phyloP scores from a whole-genome alignment of 2,888 invertebrate species.

The Pinctada fucata region DNA sequence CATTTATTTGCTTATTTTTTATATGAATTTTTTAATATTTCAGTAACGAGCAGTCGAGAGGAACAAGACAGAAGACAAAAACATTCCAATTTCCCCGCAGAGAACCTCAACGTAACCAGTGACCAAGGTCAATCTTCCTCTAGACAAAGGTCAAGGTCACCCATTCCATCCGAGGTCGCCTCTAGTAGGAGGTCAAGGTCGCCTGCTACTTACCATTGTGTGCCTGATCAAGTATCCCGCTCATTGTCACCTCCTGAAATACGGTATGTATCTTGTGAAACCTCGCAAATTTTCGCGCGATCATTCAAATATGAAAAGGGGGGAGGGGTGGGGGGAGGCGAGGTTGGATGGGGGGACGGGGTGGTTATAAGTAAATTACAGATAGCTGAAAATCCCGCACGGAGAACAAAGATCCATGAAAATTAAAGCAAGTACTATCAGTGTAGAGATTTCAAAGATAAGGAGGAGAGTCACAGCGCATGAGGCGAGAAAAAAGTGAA shows the following conservation, averaged over 20 bases:
- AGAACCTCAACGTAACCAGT: constrained; percentile 67
- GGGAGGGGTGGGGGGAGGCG: no score
- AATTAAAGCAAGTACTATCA: no score
- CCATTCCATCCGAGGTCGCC: constrained; percentile 51
- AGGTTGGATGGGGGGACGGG: no score
- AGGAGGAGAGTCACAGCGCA: no score
- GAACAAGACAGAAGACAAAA: constrained; percentile 57
- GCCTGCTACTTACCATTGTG: constrained; percentile 66
- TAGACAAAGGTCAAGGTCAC: constrained; percentile 63
- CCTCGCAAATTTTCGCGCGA: not conserved
- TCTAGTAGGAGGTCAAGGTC: constrained; percentile 61
- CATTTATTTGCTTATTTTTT: no score
- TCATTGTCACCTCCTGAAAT: constrained; percentile 89
- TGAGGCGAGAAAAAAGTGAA: no score
- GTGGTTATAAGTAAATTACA: no score
- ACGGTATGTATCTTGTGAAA: constrained; percentile 46
- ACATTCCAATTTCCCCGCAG: constrained; percentile 48
- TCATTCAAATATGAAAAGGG: no score
- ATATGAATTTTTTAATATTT: no score
- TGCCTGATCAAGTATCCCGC: constrained; percentile 79
- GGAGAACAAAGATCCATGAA: no score
- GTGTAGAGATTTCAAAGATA: no score
- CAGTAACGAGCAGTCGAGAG: constrained; percentile 56
- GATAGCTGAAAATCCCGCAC: no score
- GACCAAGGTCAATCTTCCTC: constrained; percentile 43